phyloP scores from a whole-genome alignment of 2,113 vertebrate species.

The Gorsachius goisagi region DNA sequence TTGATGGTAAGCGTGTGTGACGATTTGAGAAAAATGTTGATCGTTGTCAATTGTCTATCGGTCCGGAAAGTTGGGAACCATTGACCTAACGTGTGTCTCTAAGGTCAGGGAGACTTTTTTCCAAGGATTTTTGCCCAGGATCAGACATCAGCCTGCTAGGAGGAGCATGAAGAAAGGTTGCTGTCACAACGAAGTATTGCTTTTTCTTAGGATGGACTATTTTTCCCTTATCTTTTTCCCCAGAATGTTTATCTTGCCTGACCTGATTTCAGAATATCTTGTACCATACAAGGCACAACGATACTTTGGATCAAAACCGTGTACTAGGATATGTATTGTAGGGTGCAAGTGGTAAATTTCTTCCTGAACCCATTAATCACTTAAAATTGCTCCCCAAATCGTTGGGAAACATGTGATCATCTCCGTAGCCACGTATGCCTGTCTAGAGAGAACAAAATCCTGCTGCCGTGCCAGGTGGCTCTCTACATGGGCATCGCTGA shows the following conservation, averaged over 20 bases:
- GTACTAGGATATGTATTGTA: not conserved
- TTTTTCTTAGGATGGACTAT: not conserved
- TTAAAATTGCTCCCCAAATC: not conserved
- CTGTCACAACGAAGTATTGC: not conserved
- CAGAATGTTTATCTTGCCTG: not conserved
- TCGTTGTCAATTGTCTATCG: not conserved
- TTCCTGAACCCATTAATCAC: not conserved
- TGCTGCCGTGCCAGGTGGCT: not conserved
- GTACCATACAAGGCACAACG: not conserved
- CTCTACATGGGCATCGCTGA: not conserved
- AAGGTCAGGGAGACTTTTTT: not conserved
- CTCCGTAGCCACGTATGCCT: not conserved
- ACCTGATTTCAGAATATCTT: not conserved
- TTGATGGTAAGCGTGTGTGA: not conserved
- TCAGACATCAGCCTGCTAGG: not conserved
- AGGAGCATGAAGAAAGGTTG: constrained; percentile 1
- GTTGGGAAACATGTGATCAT: fast-evolving
- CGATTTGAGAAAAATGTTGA: not conserved
- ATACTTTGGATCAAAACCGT: not conserved
- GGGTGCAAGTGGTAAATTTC: not conserved
- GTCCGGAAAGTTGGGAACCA: constrained; percentile 34
- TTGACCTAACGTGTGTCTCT: not conserved
- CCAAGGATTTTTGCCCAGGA: not conserved
- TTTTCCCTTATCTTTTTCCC: not conserved
- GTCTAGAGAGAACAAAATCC: not conserved